Conservation (phyloP, 1,140 invertebrate species). For the Adoxophyes honmai region DNA sequence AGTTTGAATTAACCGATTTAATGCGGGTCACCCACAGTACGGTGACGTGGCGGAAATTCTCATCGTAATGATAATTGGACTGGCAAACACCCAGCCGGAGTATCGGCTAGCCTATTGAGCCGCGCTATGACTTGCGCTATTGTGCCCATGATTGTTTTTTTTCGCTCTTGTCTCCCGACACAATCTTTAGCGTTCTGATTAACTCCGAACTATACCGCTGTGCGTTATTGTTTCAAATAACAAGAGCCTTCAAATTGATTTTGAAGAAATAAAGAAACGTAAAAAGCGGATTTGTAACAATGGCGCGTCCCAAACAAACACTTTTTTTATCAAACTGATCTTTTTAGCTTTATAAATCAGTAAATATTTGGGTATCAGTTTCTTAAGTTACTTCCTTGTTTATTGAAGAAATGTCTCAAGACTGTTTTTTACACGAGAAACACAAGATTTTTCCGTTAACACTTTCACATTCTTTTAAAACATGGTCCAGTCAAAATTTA, state of each 20-base stretch:
- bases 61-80: constrained; percentile 75
- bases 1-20: constrained; percentile 77
- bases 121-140: constrained; percentile 73
- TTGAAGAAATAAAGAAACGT: constrained; percentile 19
- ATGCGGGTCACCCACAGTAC: constrained; percentile 72
- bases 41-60: constrained; percentile 63
- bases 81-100: constrained; percentile 66
- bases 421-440: too few relatives aligned
- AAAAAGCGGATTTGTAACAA: background rate
- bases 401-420: too few relatives aligned
- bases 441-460: constrained; percentile 24
- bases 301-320: too few relatives aligned
- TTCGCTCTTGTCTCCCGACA: constrained; percentile 69
- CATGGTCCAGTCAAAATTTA: background rate
- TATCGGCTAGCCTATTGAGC: constrained; percentile 41
- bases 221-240: constrained; percentile 63
- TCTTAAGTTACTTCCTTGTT: too few relatives aligned
- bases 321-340: too few relatives aligned
- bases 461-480: constrained; percentile 13
- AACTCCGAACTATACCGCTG: constrained; percentile 69
- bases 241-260: constrained; percentile 15
- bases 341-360: too few relatives aligned
- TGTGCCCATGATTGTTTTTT: constrained; percentile 70
- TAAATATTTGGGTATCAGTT: too few relatives aligned
- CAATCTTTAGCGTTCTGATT: constrained; percentile 76